These are phyloP conservation scores for Eurois occulta DNA, from an alignment of 2,888 invertebrate species.

Conservation along the genomic window DNA sequence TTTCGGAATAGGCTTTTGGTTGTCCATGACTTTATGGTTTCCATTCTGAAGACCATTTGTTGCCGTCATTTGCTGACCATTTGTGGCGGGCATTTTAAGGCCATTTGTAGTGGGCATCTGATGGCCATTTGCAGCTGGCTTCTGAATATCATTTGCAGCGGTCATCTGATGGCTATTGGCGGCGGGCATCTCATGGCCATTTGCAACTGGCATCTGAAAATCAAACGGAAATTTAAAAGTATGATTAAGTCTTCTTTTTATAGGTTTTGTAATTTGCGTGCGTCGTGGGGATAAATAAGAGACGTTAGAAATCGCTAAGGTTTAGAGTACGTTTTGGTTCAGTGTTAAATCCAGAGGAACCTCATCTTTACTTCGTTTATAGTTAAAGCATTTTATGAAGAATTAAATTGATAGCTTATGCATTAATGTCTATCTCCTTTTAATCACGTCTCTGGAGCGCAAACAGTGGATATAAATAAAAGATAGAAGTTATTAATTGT, in stretches of 20 bases:
- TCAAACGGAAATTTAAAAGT: neutral
- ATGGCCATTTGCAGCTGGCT: neutral
- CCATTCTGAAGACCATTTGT: slow-evolving; percentile 82
- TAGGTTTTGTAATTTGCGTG: neutral
- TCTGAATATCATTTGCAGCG: slow-evolving; percentile 19
- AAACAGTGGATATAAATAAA: neutral
- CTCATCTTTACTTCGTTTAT: neutral
- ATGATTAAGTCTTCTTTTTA: neutral
- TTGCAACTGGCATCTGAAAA: slow-evolving; percentile 43
- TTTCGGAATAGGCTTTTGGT: slow-evolving; percentile 54
- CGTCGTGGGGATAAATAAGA: neutral
- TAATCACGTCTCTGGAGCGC: neutral
- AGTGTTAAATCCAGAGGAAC: neutral
- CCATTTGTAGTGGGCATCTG: slow-evolving; percentile 19
- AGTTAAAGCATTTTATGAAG: neutral
- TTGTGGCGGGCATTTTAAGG: slow-evolving; percentile 1
- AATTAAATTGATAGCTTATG: neutral
- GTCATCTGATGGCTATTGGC: slow-evolving; percentile 12
- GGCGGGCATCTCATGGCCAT: slow-evolving; percentile 23
- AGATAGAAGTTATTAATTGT: slow-evolving; percentile 6
- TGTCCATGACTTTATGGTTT: slow-evolving; percentile 72
- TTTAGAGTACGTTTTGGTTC: neutral
- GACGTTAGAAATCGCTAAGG: neutral
- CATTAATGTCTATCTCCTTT: neutral
- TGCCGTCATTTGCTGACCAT: slow-evolving; percentile 81